Conservation (phyloP, 2,797 vertebrate genomes). For the Numenius phaeopus region DNA sequence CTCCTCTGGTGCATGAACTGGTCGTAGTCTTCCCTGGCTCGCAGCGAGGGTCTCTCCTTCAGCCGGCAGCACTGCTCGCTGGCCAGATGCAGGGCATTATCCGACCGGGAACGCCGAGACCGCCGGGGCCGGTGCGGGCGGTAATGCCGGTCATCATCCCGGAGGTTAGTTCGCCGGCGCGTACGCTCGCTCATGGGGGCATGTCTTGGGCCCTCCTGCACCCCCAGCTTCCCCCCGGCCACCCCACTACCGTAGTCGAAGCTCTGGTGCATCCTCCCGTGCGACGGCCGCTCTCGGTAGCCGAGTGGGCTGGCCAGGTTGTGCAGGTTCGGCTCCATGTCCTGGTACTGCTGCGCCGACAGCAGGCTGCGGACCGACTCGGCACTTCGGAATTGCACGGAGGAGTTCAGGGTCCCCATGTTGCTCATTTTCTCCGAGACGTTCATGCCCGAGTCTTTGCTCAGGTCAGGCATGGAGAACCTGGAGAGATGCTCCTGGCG, state of each 20-base stretch:
- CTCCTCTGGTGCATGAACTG: conserved; percentile 88
- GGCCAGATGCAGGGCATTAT: conserved; percentile 94
- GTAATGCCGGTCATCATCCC: conserved; percentile 85
- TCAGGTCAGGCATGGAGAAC: conserved; percentile 98
- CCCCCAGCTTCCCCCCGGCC: conserved; percentile 83
- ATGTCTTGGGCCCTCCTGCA: conserved; percentile 83
- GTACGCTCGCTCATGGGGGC: conserved; percentile 92
- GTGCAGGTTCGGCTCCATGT: conserved; percentile 85
- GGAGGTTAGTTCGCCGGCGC: conserved; percentile 81
- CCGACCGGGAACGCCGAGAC: conserved; percentile 93
- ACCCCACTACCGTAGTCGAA: conserved; percentile 92
- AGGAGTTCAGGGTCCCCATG: conserved; percentile 93
- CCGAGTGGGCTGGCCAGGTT: conserved; percentile 83
- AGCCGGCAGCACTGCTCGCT: conserved; percentile 85
- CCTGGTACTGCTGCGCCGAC: conserved; percentile 89
- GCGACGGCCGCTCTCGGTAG: conserved; percentile 84
- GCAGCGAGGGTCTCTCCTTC: conserved; percentile 87
- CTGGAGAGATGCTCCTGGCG: conserved; percentile 95
- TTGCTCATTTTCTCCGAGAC: conserved; percentile 93
- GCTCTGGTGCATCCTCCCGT: conserved; percentile 86
- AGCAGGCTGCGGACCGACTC: conserved; percentile 94
- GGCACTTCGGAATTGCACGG: conserved; percentile 91
- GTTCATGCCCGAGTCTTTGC: conserved; percentile 98
- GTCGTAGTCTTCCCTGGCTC: conserved; percentile 91
- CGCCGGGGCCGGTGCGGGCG: conserved; percentile 89